Evolutionary conservation across 2,888 invertebrate genomes (phyloP), one percentile per base, ranked within the genome.

Genomic region (Tachina grossa): DNA sequence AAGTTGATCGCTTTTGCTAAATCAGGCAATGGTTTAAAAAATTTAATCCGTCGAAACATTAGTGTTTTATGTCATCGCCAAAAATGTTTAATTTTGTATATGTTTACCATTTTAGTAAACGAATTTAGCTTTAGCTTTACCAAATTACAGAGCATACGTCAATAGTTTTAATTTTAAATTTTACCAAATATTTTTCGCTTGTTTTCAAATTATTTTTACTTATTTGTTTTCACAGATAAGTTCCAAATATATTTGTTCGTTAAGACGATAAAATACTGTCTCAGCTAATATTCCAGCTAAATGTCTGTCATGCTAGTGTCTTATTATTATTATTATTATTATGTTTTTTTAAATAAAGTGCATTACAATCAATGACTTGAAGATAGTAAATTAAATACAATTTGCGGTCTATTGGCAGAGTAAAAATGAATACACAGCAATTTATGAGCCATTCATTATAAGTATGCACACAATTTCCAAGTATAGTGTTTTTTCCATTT

Each of bases 351-450:
- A 45, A 69, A 41, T 22, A 65, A 65, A 65, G 3, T 77, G 66
- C 57, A 77, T 43, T 71, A 63, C 61, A 79, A 84, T 86, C 61
- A 79, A 84, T 86, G 86, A 74, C 80, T 84, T 82, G 53, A 59
- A 43, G 31, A 69, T 41, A 71, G 39, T 71, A 83, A 83, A 80
- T 87, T 81, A 83, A 83, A 83, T 84, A 75, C 83, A 87, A 83
- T 87, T 83, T 87, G 84, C 61, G 80, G 85, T 85, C 83, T 85
- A 85, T 85, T 87, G 84, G 82, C 83, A 80, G 55, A 74, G 19
- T 69, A 82, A 78, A 65, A 82, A 65, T 45, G 72, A 47, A 55
- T 39, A n/a, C 11, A 55, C 45, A 49, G 22, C 22, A 45, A 77
- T 68, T 66, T 68, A 68, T 41, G 66, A 77, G 19, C 47, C 66